Evolutionary conservation across 2,797 vertebrate species (phyloP).

Genomic region (Typhlichthys eigenmanni): DNA sequence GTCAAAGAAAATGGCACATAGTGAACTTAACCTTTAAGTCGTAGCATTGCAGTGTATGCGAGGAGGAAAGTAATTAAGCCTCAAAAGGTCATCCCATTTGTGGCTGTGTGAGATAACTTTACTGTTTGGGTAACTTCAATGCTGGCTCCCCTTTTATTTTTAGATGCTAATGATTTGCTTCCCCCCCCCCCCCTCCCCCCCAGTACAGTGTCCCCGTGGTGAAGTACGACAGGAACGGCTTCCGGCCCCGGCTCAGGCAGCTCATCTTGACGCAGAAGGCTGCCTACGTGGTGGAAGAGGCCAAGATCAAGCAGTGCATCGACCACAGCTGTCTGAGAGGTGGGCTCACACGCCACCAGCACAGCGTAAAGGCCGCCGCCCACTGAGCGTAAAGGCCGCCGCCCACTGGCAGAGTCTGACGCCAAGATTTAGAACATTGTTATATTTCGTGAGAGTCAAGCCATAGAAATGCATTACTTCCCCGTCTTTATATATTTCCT

Average conservation of each 20-base stretch:
- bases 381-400: too few species aligned
- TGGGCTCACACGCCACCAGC: conserved; percentile 30
- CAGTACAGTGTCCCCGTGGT: conserved; percentile 89
- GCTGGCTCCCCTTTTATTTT: conserved; percentile 48
- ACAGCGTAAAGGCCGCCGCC: too few species aligned
- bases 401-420: too few species aligned
- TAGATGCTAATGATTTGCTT: conserved; percentile 19
- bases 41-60: conserved; percentile 56
- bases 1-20: conserved; percentile 54
- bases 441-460: too few species aligned
- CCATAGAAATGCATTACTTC: too few species aligned
- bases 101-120: conserved; percentile 61
- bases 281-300: conserved; percentile 84
- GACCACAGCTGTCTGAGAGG: conserved; percentile 86
- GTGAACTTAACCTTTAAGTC: conserved; percentile 75
- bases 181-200: not conserved
- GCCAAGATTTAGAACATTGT: too few species aligned
- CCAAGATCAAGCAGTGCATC: conserved; percentile 92
- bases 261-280: conserved; percentile 87
- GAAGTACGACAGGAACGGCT: conserved; percentile 93
- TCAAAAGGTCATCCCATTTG: conserved; percentile 70
- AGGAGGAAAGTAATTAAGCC: conserved; percentile 75
- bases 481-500: too few species aligned
- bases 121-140: conserved; percentile 39
- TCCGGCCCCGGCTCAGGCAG: conserved; percentile 84